Evolutionary conservation across 1,140 invertebrate genomes (phyloP).

Genomic region (Brachystomella parvula): DNA sequence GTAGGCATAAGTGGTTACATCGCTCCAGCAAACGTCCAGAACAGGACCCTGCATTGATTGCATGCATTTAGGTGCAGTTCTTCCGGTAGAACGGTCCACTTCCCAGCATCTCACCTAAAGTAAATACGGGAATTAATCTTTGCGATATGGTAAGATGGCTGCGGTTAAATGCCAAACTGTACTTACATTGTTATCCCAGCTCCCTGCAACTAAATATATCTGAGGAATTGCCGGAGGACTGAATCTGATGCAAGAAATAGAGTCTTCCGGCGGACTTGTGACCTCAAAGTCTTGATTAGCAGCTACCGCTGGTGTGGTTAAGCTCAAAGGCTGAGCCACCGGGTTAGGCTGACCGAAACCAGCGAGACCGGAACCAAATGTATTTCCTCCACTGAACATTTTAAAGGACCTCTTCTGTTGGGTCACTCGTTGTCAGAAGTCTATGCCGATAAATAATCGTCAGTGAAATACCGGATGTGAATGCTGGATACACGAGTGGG

Average conservation of each 20-base stretch:
- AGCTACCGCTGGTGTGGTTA: slow-evolving; percentile 74
- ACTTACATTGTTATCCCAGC: slow-evolving; percentile 89
- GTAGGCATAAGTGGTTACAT: no score
- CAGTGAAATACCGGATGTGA: no score
- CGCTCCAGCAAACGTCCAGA: slow-evolving; percentile 90
- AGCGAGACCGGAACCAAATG: slow-evolving; percentile 16
- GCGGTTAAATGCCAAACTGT: not conserved
- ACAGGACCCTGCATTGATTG: slow-evolving; percentile 84
- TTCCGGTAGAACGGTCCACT: slow-evolving; percentile 74
- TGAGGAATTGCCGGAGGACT: slow-evolving; percentile 67
- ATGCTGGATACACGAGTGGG: no score
- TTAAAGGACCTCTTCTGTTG: no score
- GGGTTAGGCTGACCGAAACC: slow-evolving; percentile 8
- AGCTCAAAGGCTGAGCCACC: slow-evolving; percentile 12
- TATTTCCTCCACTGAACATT: slow-evolving; percentile 27
- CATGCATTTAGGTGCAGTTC: slow-evolving; percentile 94
- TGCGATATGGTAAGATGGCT: not conserved
- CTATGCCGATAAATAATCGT: no score
- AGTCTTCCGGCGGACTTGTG: slow-evolving; percentile 88
- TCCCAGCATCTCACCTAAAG: slow-evolving; percentile 85
- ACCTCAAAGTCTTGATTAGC: slow-evolving; percentile 93
- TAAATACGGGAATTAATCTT: not conserved
- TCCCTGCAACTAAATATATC: slow-evolving; percentile 89
- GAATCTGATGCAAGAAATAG: slow-evolving; percentile 85
- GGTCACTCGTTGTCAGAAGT: no score